phyloP scores from a whole-genome alignment of 2,113 vertebrate species.

The Anser cygnoides region DNA sequence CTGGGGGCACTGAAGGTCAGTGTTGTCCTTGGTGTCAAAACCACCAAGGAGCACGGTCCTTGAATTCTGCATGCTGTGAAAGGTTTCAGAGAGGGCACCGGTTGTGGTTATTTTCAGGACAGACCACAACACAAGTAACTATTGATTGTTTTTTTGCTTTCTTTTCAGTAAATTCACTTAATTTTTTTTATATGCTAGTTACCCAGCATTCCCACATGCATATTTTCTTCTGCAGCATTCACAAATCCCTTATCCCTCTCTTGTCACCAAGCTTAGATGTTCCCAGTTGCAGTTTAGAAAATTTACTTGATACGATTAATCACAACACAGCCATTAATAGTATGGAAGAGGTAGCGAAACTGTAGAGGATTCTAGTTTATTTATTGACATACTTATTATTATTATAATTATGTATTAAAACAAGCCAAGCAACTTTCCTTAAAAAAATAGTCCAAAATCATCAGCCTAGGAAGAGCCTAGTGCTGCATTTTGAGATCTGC shows the following conservation, averaged over 20 bases:
- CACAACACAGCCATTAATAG: background rate
- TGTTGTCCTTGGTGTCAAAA: background rate
- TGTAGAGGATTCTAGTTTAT: background rate
- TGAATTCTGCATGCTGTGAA: background rate
- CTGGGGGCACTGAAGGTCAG: background rate
- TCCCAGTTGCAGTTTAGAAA: background rate
- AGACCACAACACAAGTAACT: background rate
- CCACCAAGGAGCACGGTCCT: background rate
- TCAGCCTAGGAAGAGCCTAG: background rate
- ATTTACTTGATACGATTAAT: background rate
- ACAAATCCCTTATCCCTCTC: background rate
- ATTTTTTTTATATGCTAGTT: background rate
- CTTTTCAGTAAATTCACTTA: background rate
- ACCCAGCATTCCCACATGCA: background rate
- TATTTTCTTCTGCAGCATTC: background rate
- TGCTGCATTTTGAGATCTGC: background rate
- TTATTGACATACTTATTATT: background rate
- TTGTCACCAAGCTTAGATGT: background rate
- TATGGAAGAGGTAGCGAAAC: background rate
- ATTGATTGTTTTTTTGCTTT: too few species aligned
- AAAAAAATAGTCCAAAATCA: background rate
- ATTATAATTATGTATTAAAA: background rate
- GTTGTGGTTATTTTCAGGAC: background rate
- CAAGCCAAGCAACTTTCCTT: background rate
- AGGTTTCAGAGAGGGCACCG: background rate